These are phyloP conservation scores for Microctenopoma steveboyesi DNA, from an alignment of 2,797 vertebrate species.

Conservation along the genomic window DNA sequence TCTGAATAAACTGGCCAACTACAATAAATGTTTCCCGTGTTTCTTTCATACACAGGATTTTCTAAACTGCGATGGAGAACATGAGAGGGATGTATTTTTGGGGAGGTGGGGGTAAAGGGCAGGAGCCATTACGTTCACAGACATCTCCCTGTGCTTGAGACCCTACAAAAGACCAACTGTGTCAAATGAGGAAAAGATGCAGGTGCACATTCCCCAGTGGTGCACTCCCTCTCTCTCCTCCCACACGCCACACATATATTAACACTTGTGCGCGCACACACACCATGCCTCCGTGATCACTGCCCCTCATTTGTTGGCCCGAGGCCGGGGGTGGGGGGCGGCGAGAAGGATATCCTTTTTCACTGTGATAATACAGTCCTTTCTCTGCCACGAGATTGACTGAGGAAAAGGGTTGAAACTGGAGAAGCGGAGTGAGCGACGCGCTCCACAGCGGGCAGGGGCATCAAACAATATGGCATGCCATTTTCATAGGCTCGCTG, in stretches of 20 bases:
- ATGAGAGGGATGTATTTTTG: slow-evolving; percentile 40
- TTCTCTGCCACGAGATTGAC: slow-evolving; percentile 66
- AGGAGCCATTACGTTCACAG: slow-evolving; percentile 62
- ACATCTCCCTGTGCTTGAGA: slow-evolving; percentile 52
- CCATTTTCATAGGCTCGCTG: slow-evolving; percentile 58
- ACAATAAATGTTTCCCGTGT: not conserved
- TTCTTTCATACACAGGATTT: slow-evolving; percentile 1
- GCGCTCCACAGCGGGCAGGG: slow-evolving; percentile 67
- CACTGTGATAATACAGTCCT: slow-evolving; percentile 73
- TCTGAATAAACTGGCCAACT: slow-evolving; percentile 18
- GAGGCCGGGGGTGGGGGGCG: slow-evolving; percentile 12
- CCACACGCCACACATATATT: slow-evolving; percentile 55
- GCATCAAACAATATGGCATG: slow-evolving; percentile 50
- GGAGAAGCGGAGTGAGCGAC: slow-evolving; percentile 66
- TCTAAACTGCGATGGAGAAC: slow-evolving; percentile 26
- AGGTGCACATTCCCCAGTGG: slow-evolving; percentile 81
- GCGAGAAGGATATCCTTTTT: slow-evolving; percentile 69
- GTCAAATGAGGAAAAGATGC: slow-evolving; percentile 79
- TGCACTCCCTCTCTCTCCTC: slow-evolving; percentile 45
- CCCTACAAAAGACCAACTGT: slow-evolving; percentile 79
- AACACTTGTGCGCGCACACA: slow-evolving; percentile 35
- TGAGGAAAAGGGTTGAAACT: slow-evolving; percentile 66
- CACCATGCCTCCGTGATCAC: slow-evolving; percentile 52
- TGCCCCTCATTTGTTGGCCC: slow-evolving; percentile 63
- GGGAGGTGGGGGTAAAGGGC: slow-evolving; percentile 15